Base-by-base conservation (phyloP, 2,888 invertebrate genomes). In the Drosophila diplacantha region DNA sequence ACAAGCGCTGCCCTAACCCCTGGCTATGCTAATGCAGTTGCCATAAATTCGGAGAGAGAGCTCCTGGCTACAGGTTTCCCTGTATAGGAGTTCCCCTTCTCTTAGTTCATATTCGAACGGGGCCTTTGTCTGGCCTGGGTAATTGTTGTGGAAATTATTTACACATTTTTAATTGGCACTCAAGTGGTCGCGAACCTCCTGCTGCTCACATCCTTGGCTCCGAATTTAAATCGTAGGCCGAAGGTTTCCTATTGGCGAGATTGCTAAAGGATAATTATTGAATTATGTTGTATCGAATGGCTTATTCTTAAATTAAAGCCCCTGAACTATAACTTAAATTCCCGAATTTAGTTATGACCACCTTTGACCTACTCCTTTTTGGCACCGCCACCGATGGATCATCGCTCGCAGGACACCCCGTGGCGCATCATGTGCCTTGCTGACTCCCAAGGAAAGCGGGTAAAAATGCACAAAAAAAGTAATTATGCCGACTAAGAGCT, bases 401-500 rank as follows among this genome's bases (percentile, higher is more conserved):
- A 11, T 12, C 16, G 18, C 32, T 31, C n/a, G n/a, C 7, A 34
- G 37, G 18, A 29, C 38, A 5, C 35, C 63, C 29, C 31, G 18
- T 26, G 41, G 61, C 43, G 51, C 73, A 72, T 75, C 76, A 72
- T 65, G 72, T 72, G 62, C 67, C 20, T 31, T 46, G 52, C 64
- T 29, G 16, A 14, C 39, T 38, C 44, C 44, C 29, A 31, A 55
- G 63, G 32, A 31, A 51, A 47, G 34, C 54, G 26, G 50, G 43
- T 18, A 31, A 31, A 46, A 46, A 46, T 49, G 47, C 37, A 53
- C 47, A 62, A 67, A 72, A 81, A 79, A 81, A 83, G 81, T 82
- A 82, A 83, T 83, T 83, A 83, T 77, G 82, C 72, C 81, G 83
- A 82, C 82, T 83, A 83, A 83, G 82, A 81, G 81, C 82, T 83